Evolutionary conservation across 2,113 vertebrate species (phyloP).

Genomic region (Nestor notabilis): DNA sequence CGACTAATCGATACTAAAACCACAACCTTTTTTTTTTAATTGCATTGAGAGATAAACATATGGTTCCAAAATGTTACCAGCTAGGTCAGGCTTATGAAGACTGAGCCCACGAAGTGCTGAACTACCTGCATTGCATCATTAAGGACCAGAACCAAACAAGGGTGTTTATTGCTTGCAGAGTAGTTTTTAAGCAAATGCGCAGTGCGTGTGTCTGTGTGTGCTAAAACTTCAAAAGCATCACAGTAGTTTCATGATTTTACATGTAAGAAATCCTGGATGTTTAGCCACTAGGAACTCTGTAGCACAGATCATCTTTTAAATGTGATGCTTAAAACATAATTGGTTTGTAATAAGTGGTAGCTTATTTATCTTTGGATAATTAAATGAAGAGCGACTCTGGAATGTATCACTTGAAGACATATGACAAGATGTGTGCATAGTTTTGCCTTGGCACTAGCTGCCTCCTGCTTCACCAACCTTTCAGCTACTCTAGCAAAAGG

Average conservation of each 20-base stretch:
- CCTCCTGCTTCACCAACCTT: not conserved
- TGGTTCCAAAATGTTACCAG: not conserved
- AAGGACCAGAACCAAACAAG: not conserved
- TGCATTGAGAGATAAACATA: not conserved
- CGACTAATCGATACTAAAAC: not conserved
- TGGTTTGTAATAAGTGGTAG: constrained; percentile 5
- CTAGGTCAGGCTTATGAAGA: not conserved
- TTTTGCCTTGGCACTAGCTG: not conserved
- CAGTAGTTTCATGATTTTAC: constrained; percentile 50
- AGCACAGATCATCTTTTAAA: not conserved
- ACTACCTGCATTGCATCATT: not conserved
- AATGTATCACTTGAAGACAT: constrained; percentile 42
- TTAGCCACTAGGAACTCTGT: constrained; percentile 41
- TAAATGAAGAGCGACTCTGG: constrained; percentile 10
- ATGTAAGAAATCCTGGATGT: not conserved
- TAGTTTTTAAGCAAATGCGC: not conserved
- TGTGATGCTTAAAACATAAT: constrained; percentile 24
- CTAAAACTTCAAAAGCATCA: constrained; percentile 54
- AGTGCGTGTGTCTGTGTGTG: not conserved
- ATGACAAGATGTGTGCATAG: not conserved
- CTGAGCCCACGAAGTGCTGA: not conserved
- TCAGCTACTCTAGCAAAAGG: not conserved
- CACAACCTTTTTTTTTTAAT: not conserved
- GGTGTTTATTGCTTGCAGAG: not conserved
- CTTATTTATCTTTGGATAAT: constrained; percentile 44